Conservation (phyloP, 2,888 invertebrate species). For the Nipponacmea schrenckii region DNA sequence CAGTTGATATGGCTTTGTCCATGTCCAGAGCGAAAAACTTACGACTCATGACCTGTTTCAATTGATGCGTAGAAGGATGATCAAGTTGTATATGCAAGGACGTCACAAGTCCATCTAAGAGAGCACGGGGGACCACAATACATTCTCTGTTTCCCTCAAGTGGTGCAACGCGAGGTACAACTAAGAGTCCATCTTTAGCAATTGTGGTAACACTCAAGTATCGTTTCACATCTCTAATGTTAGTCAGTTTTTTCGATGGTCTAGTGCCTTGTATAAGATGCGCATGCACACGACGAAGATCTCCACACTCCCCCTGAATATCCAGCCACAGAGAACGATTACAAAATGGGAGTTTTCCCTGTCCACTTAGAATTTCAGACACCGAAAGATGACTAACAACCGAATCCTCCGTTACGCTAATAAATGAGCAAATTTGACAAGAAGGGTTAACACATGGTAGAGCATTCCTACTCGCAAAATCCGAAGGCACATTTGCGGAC, state of each 20-base stretch:
- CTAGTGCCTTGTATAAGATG: slow-evolving; percentile 31
- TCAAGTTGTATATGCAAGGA: slow-evolving; percentile 28
- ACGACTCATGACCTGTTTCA: slow-evolving; percentile 18
- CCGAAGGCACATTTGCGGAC: slow-evolving; percentile 25
- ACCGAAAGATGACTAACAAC: slow-evolving; percentile 20
- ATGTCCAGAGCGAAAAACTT: slow-evolving; percentile 22
- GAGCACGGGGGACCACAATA: slow-evolving; percentile 23
- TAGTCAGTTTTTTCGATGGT: slow-evolving; percentile 26
- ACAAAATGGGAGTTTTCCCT: slow-evolving; percentile 21
- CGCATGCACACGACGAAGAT: slow-evolving; percentile 30
- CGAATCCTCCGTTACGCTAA: slow-evolving; percentile 11
- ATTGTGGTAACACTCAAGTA: slow-evolving; percentile 24
- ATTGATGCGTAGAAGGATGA: slow-evolving; percentile 25
- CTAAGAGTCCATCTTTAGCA: slow-evolving; percentile 24
- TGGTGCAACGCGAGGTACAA: slow-evolving; percentile 16
- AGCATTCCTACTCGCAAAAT: slow-evolving; percentile 31
- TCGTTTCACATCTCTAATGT: slow-evolving; percentile 28
- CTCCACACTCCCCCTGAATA: slow-evolving; percentile 31
- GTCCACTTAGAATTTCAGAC: slow-evolving; percentile 15
- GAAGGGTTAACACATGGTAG: slow-evolving; percentile 19
- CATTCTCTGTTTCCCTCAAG: slow-evolving; percentile 12
- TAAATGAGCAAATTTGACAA: slow-evolving; percentile 32
- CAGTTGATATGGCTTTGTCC: slow-evolving; percentile 8
- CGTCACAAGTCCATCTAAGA: slow-evolving; percentile 21
- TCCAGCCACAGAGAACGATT: slow-evolving; percentile 26